These are phyloP conservation scores for Hormaphis cornu DNA, from an alignment of 1,140 invertebrate species.

Conservation along the genomic window DNA sequence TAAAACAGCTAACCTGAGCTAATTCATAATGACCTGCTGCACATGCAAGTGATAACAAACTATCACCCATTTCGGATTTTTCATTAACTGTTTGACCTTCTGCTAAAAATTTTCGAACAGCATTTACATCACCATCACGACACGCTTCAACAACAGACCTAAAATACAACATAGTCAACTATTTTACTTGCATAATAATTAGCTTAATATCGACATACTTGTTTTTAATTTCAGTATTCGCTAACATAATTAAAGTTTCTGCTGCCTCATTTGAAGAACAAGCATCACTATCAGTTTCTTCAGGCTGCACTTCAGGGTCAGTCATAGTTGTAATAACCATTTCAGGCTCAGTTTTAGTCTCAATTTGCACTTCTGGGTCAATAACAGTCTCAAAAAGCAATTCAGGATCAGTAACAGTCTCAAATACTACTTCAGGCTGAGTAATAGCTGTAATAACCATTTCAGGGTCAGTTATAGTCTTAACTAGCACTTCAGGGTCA, in stretches of 20 bases:
- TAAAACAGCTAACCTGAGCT: slow-evolving; percentile 57
- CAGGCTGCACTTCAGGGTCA: slow-evolving; percentile 71
- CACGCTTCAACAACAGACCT: slow-evolving; percentile 76
- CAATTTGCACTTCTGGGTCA: no score
- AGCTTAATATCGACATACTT: slow-evolving; percentile 24
- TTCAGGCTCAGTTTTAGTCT: no score
- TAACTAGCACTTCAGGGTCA: no score
- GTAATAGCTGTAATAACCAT: no score
- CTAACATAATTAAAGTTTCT: slow-evolving; percentile 87
- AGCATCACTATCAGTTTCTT: slow-evolving; percentile 77
- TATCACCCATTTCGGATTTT: slow-evolving; percentile 87
- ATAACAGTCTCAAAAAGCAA: no score
- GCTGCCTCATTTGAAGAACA: slow-evolving; percentile 92
- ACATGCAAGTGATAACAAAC: slow-evolving; percentile 80
- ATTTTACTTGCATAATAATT: not conserved
- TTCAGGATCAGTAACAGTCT: no score
- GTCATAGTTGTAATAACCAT: no score
- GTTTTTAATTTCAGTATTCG: slow-evolving; percentile 54
- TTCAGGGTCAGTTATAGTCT: no score
- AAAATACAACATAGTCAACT: slow-evolving; percentile 18
- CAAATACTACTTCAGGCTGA: no score
- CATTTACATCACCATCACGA: slow-evolving; percentile 83
- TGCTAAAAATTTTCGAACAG: slow-evolving; percentile 76
- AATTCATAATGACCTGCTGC: slow-evolving; percentile 89
- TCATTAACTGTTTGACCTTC: slow-evolving; percentile 85